These are phyloP conservation scores for Hiodon tergisus DNA, from an alignment of 2,113 vertebrate species.

Conservation along the genomic window DNA sequence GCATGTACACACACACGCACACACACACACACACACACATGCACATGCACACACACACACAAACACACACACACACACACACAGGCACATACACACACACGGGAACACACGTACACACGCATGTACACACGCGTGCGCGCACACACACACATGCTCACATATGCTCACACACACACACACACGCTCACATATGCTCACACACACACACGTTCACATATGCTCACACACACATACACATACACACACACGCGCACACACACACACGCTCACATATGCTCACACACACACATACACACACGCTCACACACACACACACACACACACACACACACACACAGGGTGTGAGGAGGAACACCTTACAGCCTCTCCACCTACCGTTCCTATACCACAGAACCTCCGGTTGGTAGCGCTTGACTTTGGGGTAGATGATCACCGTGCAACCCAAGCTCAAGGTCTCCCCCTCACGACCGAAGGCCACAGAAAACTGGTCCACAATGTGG, in stretches of 20 bases:
- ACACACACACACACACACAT: neutral
- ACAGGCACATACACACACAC: neutral
- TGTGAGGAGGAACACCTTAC: neutral
- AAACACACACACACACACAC: neutral
- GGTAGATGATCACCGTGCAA: conserved; percentile 84
- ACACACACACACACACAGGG: neutral
- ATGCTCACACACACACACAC: neutral
- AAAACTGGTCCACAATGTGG: conserved; percentile 84
- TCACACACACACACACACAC: neutral
- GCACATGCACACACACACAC: too few species aligned
- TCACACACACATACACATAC: neutral
- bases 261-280: neutral
- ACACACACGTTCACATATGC: neutral
- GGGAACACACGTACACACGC: too few species aligned
- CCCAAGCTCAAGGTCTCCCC: conserved; percentile 90
- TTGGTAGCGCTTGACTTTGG: conserved; percentile 86
- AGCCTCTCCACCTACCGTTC: conserved; percentile 68
- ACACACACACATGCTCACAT: neutral
- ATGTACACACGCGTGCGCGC: neutral
- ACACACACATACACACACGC: neutral
- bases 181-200: neutral
- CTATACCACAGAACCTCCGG: conserved; percentile 89
- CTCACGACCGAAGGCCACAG: conserved; percentile 85
- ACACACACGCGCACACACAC: neutral
- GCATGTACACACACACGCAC: neutral